Percentiles rank a stretch among this genome's conserved stretches.
Conservation (phyloP, 2,797 vertebrate genomes). For the Onychomys leucogaster region DNA sequence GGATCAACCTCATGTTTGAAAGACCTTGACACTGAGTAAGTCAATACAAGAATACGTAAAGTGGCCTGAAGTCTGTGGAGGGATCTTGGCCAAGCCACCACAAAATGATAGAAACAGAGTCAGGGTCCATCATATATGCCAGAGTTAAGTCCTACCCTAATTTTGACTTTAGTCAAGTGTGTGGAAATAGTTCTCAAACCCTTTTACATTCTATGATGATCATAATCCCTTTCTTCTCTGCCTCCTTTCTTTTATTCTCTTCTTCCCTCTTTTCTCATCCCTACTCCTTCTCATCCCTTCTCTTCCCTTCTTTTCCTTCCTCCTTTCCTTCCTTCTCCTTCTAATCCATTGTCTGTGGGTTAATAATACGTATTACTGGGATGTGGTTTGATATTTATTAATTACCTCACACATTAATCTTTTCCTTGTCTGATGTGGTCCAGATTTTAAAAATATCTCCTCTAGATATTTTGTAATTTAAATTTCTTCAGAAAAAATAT, state of each 20-base stretch:
- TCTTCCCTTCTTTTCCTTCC: no score
- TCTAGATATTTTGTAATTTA: not conserved
- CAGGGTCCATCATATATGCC: not conserved
- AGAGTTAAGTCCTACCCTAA: not conserved
- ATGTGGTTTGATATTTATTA: not conserved
- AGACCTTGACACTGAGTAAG: not conserved
- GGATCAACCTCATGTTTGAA: not conserved
- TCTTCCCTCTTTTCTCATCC: not conserved
- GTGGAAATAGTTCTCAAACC: not conserved
- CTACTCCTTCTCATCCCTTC: no score
- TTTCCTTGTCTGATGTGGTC: not conserved
- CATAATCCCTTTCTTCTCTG: no score
- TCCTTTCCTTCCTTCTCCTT: not conserved
- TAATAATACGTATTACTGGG: not conserved
- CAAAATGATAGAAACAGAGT: not conserved
- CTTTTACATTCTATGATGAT: not conserved
- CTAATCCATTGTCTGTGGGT: no score
- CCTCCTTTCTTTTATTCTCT: not conserved
- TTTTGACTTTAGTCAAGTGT: not conserved
- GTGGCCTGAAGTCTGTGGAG: not conserved
- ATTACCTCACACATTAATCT: not conserved
- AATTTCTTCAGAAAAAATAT: not conserved
- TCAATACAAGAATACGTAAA: slow-evolving; percentile 15
- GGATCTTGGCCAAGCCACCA: not conserved
- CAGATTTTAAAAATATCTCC: not conserved